Percentiles rank a stretch among this genome's conserved stretches.
Conservation (phyloP, 2,888 invertebrate genomes). For the Sepioteuthis lessoniana region DNA sequence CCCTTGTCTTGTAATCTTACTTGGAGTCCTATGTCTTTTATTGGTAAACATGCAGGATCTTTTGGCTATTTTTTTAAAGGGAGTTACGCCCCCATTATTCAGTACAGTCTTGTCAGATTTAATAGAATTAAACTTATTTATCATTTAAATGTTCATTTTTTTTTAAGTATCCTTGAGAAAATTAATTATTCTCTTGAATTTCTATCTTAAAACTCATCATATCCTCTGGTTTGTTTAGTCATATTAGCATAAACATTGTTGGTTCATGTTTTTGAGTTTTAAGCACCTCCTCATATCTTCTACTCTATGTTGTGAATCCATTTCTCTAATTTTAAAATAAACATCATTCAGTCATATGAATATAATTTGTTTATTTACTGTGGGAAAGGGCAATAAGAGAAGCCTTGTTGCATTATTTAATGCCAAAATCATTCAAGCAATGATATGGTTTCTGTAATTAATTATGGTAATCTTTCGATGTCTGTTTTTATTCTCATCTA, state of each 20-base stretch:
- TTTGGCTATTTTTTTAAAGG: no score
- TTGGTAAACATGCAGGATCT: not conserved
- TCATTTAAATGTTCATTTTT: not conserved
- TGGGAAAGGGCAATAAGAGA: no score
- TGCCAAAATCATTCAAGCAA: no score
- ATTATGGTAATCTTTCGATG: no score
- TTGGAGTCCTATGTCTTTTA: not conserved
- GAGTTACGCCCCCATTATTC: not conserved
- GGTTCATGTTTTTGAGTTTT: not conserved
- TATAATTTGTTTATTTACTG: not conserved
- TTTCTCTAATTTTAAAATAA: no score
- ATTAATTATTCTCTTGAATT: not conserved
- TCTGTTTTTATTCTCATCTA: no score
- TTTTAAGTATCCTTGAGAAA: not conserved
- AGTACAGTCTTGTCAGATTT: not conserved
- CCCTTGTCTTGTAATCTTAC: not conserved
- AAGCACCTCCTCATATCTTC: not conserved
- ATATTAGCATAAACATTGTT: not conserved
- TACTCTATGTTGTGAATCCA: not conserved
- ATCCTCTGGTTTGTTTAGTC: not conserved
- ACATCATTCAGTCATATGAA: not conserved
- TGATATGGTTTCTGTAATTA: no score
- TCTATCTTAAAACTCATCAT: not conserved
- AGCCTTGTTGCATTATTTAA: no score
- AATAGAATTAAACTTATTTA: not conserved